Percentiles rank a stretch among this genome's conserved stretches.
Conservation (phyloP, 2,888 invertebrate genomes). For the Atethmia centrago region DNA sequence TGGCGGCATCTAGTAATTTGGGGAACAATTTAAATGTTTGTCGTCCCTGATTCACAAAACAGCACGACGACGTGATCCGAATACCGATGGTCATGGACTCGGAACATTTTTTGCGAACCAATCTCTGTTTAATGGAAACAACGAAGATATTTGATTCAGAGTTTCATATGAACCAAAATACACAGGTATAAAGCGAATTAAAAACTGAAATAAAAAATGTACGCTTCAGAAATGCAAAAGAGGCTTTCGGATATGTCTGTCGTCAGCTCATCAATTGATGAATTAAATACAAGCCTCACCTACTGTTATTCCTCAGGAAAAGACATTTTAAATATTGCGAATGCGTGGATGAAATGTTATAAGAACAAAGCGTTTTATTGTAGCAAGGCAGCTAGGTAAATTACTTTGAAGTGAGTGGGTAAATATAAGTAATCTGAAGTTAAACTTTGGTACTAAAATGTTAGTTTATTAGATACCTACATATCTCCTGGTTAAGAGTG, state of each 20-base stretch:
- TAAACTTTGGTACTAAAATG: background rate
- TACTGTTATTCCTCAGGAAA: conserved; percentile 8
- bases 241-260: conserved; percentile 14
- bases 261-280: conserved; percentile 31
- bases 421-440: background rate
- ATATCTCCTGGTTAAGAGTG: background rate
- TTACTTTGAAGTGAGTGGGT: background rate
- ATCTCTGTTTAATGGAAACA: conserved; percentile 57
- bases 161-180: conserved; percentile 43
- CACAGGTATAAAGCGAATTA: conserved; percentile 21
- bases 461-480: background rate
- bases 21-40: conserved; percentile 73
- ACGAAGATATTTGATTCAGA: conserved; percentile 52
- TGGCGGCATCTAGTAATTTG: conserved; percentile 68
- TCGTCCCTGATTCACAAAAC: conserved; percentile 72
- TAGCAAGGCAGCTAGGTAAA: background rate
- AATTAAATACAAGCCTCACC: conserved; percentile 23
- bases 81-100: conserved; percentile 57
- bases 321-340: conserved; percentile 1
- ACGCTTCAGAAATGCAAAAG: conserved; percentile 33
- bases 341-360: conserved; percentile 2
- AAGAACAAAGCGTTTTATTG: background rate
- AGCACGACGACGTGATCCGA: conserved; percentile 70
- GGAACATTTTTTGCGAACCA: conserved; percentile 62
- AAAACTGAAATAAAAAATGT: conserved; percentile 38